A percentile compares a stretch with the other conserved stretches of the same genome.
Evolutionary conservation across 1,140 invertebrate genomes (phyloP).

Genomic region (Caerostris darwini): DNA sequence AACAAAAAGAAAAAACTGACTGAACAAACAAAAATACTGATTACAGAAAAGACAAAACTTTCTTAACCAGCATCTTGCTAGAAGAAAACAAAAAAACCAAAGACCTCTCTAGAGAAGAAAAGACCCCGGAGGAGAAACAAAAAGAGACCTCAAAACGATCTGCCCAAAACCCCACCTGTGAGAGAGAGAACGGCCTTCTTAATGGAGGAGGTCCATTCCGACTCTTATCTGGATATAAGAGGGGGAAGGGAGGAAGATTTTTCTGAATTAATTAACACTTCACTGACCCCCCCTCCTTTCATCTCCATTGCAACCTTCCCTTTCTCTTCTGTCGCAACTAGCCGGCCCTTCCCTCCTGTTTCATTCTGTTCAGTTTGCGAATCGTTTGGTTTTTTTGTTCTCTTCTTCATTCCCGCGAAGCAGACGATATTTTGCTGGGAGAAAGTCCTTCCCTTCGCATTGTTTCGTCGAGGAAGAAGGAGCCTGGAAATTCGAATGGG

Average conservation of each 20-base stretch:
- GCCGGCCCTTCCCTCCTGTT: neutral
- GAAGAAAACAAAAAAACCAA: neutral
- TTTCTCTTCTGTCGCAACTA: neutral
- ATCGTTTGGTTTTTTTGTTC: neutral
- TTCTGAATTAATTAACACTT: constrained; percentile 58
- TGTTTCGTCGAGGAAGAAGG: neutral
- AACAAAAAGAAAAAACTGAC: neutral
- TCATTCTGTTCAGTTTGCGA: neutral
- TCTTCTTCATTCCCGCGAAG: neutral
- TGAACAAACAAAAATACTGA: neutral
- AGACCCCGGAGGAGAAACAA: neutral
- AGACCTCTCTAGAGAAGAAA: neutral
- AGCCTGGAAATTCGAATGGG: neutral
- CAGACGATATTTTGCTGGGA: neutral
- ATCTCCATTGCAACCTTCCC: neutral
- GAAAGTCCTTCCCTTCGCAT: neutral
- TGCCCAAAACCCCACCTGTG: constrained; percentile 9
- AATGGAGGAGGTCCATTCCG: neutral
- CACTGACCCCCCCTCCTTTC: constrained; percentile 15
- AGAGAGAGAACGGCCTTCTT: constrained; percentile 9
- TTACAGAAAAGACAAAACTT: neutral
- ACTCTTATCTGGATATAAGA: constrained; percentile 24
- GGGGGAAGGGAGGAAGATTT: constrained; percentile 5
- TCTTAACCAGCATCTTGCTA: neutral
- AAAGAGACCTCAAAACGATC: neutral